Evolutionary conservation across 2,113 vertebrate genomes (phyloP).

Genomic region (Equus quagga): DNA sequence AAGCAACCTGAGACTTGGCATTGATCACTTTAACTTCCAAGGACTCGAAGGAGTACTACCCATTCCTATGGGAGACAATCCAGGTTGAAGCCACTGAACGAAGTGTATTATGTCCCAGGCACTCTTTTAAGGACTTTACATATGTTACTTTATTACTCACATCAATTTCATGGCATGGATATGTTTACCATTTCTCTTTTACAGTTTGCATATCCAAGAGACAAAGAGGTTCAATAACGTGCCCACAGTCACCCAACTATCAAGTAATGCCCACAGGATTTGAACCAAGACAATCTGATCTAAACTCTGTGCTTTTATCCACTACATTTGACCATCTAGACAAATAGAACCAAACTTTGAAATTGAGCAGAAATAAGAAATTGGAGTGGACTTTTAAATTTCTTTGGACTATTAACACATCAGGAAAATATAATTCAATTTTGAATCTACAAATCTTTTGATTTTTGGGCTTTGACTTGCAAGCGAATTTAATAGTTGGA

Average conservation of each 20-base stretch:
- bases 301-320: background rate
- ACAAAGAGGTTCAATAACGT: background rate
- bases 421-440: background rate
- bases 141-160: background rate
- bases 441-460: background rate
- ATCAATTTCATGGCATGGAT: background rate
- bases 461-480: background rate
- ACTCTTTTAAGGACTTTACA: background rate
- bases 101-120: background rate
- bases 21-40: background rate
- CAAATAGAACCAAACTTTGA: background rate
- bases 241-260: background rate
- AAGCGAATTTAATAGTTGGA: background rate
- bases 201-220: background rate
- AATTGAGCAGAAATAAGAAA: slow-evolving; percentile 21
- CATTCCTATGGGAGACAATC: background rate
- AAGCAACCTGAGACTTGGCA: background rate
- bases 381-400: background rate
- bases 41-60: background rate
- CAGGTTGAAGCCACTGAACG: background rate
- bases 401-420: background rate
- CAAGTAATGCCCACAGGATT: background rate
- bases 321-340: background rate
- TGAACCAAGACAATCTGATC: background rate
- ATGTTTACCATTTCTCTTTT: background rate